Evolutionary conservation across 2,113 vertebrate species (phyloP).

Genomic region (Tympanuchus pallidicinctus): DNA sequence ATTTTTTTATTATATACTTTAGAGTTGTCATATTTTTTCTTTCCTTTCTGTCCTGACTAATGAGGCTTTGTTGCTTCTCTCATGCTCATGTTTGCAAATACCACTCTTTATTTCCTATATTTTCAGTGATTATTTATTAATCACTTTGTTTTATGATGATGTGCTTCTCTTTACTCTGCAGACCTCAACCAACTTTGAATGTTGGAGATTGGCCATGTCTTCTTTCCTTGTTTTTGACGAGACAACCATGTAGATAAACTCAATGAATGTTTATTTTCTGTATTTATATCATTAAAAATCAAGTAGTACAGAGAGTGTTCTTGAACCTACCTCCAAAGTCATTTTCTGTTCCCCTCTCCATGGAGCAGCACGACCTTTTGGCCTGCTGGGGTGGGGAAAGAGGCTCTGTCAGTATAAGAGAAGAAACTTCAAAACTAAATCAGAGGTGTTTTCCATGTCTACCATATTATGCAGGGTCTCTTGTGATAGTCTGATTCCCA

Average conservation of each 20-base stretch:
- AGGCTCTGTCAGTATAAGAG: background rate
- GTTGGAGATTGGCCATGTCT: background rate
- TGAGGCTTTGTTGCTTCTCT: background rate
- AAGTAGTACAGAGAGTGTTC: background rate
- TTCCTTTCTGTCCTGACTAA: background rate
- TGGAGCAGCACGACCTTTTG: background rate
- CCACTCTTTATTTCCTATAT: background rate
- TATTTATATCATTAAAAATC: background rate
- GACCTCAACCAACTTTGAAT: background rate
- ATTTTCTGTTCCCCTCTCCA: background rate
- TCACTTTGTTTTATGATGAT: background rate
- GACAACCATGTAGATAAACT: background rate
- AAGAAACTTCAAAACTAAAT: background rate
- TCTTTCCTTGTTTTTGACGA: background rate
- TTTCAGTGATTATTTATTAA: conserved; percentile 2
- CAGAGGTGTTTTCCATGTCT: background rate
- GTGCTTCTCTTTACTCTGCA: background rate
- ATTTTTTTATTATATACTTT: background rate
- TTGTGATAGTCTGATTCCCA: background rate
- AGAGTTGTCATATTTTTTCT: background rate
- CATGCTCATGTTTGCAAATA: background rate
- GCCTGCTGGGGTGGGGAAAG: background rate
- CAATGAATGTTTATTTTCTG: background rate
- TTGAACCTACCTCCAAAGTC: background rate
- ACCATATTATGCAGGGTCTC: background rate